These are phyloP conservation scores for Drosophila rellima DNA, from an alignment of 2,888 invertebrate genomes.

Conservation along the genomic window DNA sequence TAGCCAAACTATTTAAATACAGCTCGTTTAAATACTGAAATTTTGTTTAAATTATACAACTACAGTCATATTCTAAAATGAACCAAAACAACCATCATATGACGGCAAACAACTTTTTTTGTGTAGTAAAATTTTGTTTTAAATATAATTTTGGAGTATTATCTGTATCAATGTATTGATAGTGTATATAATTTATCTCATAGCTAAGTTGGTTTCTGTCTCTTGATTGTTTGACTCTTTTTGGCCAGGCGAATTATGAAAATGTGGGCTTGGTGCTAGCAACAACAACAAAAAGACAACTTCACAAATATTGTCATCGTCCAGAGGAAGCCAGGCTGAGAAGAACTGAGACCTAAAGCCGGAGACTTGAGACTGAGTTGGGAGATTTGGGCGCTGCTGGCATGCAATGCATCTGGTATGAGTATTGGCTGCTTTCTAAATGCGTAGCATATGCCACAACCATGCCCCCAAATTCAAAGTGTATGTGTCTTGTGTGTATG, in stretches of 20 bases:
- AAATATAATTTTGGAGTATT: too few species aligned
- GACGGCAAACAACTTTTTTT: too few species aligned
- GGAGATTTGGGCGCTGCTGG: constrained; percentile 47
- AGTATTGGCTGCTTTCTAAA: constrained; percentile 68
- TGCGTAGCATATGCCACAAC: constrained; percentile 62
- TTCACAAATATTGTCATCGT: constrained; percentile 61
- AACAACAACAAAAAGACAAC: constrained; percentile 27
- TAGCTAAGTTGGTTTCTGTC: background rate
- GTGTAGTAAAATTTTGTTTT: too few species aligned
- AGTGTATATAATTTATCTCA: constrained; percentile 16
- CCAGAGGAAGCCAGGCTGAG: constrained; percentile 24
- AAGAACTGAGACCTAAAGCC: constrained; percentile 44
- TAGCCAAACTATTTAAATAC: background rate
- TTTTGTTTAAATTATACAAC: too few species aligned
- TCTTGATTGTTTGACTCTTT: constrained; percentile 40
- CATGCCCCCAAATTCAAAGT: constrained; percentile 6
- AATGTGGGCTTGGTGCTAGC: constrained; percentile 75
- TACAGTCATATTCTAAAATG: too few species aligned
- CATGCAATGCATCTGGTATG: constrained; percentile 51
- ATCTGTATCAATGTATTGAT: background rate
- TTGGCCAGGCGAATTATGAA: constrained; percentile 74
- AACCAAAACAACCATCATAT: too few species aligned
- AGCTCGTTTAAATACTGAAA: background rate
- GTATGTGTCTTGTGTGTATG: constrained; percentile 32
- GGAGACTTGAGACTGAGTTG: constrained; percentile 27